Conservation (phyloP, 2,797 vertebrate genomes). For the Coregonus sp. region DNA sequence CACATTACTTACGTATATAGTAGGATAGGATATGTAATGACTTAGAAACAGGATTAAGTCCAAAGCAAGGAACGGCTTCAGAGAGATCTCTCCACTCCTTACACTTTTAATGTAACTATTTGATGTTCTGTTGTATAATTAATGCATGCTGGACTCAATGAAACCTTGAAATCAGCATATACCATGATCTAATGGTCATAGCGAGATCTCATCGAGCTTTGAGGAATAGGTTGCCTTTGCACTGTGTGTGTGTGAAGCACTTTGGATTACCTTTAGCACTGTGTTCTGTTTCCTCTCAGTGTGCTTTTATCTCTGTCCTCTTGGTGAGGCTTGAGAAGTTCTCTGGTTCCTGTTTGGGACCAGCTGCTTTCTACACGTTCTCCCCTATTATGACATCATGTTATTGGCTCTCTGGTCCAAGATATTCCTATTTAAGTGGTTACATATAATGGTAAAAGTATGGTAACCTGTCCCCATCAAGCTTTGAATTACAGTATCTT, state of each 20-base stretch:
- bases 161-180: neutral
- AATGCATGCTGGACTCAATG: neutral
- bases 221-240: neutral
- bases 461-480: too few species aligned
- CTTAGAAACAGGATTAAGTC: neutral
- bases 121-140: neutral
- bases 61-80: neutral
- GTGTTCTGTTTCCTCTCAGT: slow-evolving; percentile 52
- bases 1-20: neutral
- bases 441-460: neutral
- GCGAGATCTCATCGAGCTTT: neutral
- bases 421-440: neutral
- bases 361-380: slow-evolving; percentile 33
- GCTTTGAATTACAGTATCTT: too few species aligned
- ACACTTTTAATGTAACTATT: neutral
- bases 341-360: slow-evolving; percentile 61
- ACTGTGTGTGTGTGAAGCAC: neutral
- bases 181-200: neutral
- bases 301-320: slow-evolving; percentile 57
- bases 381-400: slow-evolving; percentile 51
- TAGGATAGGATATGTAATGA: neutral
- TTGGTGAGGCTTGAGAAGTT: slow-evolving; percentile 56
- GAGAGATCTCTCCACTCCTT: neutral
- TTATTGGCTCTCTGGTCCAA: slow-evolving; percentile 34
- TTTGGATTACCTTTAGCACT: slow-evolving; percentile 45